Evolutionary conservation across 2,113 vertebrate genomes (phyloP), one percentile per base, ranked within the genome.

Genomic region (Ceyx melanurus): DNA sequence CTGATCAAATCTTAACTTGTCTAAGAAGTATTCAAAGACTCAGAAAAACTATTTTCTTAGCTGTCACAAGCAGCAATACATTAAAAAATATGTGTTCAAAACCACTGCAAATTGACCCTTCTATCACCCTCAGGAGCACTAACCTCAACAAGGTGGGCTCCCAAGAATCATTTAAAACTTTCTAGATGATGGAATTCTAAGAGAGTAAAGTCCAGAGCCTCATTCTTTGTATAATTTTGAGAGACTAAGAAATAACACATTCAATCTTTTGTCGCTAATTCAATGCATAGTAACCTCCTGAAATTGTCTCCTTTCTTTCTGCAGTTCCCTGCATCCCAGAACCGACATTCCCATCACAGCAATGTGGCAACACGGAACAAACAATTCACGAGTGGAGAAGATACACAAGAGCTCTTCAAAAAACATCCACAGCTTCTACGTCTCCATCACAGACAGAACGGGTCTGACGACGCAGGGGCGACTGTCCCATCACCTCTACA

Each of bases 371-470:
- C 42, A 18, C 0, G 2, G 50, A 70, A 7, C n/a, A 16, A 61
- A 1, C 7, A 33, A 2, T 4, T 12, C 9, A 23, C 0, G 0
- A 45, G 10, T 0, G 0, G 15, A 29, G 43, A 40, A 68, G 56
- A n/a, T 9, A 1, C 0, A 0, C 0, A 3, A 12, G 20, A 11
- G 20, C 60, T 13, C 20, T 2, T 13, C 25, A 5, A 16, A 65
- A 66, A 65, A 66, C 31, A 42, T 70, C 72, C 11, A 0, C 0
- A 21, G 26, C 16, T 45, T 18, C 70, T 33, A 0, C 1, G 10
- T 8, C 29, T 23, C 14, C 50, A 19, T 2, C 31, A 5, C 45
- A 8, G 43, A 1, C 0, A 2, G 0, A 6, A 3, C 0, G 4
- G 9, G 3, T 6, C 40, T 20, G 21, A 1, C 0, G 28, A 4